Evolutionary conservation across 2,113 vertebrate species (phyloP), one percentile per base, ranked within the genome.

Genomic region (Bucco capensis): DNA sequence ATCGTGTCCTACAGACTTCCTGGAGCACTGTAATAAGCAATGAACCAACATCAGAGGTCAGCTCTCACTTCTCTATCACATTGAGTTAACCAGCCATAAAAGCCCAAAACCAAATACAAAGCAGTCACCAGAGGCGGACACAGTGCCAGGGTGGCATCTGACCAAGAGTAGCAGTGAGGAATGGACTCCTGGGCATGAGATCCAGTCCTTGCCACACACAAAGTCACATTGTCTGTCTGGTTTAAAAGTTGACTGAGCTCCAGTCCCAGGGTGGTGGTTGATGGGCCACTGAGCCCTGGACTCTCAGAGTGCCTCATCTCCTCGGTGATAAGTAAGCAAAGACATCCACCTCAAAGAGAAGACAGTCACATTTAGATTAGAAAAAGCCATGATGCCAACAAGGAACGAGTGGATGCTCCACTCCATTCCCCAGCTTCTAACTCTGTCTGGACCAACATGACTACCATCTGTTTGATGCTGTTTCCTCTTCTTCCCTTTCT

Each of bases 261-360:
- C 58, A 73, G 28, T 14, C 15, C 53, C 1, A 0, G 51, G 17
- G 11, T 42, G 30, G 60, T 44, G 24, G 25, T 47, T 0, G 7
- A 22, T 19, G 50, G 57, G 50, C 66, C 17, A 3, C 2, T 38
- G 44, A 49, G 71, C 50, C 54, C 56, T 35, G 42, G 79, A 24
- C 15, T 86, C 44, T 51, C 2, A 8, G 42, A 73, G 60, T 6
- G 22, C 56, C 17, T 83, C 64, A 35, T 56, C 67, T 80, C 37
- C 72, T 88, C 66, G 42, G 56, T 67, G 38, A 42, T 40, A 88
- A 47, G 33, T n/a, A 79, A 85, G 75, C 2, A 3, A 83, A 76
- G 58, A 54, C 13, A 46, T 89, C 40, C 54, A 62, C 75, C 72
- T 92, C 89, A 83, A 88, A 86, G 65, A 88, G 49, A 94, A 72